Conservation (phyloP, 2,113 vertebrate genomes). For the Pluvianellus socialis region DNA sequence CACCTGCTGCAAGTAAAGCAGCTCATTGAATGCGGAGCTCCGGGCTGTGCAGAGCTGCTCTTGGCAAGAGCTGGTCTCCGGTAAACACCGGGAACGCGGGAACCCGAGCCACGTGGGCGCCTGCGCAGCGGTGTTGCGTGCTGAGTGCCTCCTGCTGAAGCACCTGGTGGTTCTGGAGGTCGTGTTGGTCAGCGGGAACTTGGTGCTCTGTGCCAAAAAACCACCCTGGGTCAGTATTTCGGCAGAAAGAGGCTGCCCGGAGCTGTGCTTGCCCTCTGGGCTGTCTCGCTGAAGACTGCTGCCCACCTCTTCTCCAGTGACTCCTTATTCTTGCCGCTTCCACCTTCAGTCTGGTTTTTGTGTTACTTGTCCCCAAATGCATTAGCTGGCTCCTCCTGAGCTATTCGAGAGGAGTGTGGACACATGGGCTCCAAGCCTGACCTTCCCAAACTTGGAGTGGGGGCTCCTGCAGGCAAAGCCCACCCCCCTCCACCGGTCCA, state of each 20-base stretch:
- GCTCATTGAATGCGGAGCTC: background rate
- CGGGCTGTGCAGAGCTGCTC: rapidly evolving
- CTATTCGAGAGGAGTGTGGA: background rate
- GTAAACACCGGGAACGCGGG: background rate
- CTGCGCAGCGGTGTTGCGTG: rapidly evolving
- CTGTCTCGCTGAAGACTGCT: no score
- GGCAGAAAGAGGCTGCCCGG: background rate
- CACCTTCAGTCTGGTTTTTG: background rate
- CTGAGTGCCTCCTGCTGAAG: background rate
- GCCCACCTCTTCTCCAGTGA: no score
- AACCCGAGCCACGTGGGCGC: background rate
- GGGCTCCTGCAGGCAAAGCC: background rate
- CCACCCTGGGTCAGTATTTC: background rate
- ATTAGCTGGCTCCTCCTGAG: background rate
- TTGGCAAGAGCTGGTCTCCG: background rate
- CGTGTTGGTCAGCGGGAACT: rapidly evolving
- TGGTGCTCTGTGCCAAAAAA: background rate
- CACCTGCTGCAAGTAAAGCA: background rate
- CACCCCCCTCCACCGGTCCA: background rate
- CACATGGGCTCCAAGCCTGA: background rate
- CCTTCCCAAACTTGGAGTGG: background rate
- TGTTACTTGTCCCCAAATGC: background rate
- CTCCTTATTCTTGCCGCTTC: background rate
- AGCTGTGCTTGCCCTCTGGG: rapidly evolving
- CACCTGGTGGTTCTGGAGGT: background rate